phyloP scores from a whole-genome alignment of 1,140 invertebrate genomes.

The Hycleus cichorii region DNA sequence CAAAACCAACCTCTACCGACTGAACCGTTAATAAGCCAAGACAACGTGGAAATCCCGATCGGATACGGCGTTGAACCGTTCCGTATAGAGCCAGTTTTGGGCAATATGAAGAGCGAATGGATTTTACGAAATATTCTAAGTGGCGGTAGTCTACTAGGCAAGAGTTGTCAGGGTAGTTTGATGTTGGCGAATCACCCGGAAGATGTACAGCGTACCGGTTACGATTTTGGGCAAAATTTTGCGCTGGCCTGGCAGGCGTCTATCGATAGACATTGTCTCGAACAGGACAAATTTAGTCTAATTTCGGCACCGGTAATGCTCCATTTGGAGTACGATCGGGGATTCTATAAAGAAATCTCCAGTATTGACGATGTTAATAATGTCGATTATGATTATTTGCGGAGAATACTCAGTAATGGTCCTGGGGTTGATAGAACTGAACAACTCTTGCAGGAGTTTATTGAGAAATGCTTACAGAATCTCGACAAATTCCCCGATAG shows the following conservation, averaged over 20 bases:
- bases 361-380: conserved; percentile 53
- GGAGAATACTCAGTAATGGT: conserved; percentile 45
- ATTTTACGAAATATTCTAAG: conserved; percentile 70
- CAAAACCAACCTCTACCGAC: conserved; percentile 61
- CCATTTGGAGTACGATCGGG: conserved; percentile 65
- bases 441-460: conserved; percentile 66
- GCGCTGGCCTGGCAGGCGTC: conserved; percentile 83
- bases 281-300: conserved; percentile 50
- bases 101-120: conserved; percentile 61
- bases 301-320: conserved; percentile 77
- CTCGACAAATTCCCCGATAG: conserved; percentile 63
- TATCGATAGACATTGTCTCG: conserved; percentile 40
- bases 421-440: conserved; percentile 64
- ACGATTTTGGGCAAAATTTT: conserved; percentile 83
- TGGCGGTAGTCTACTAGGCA: conserved; percentile 73
- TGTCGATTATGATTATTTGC: conserved; percentile 58
- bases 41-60: conserved; percentile 22
- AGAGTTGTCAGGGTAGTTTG: conserved; percentile 77
- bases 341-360: conserved; percentile 62
- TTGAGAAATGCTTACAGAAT: conserved; percentile 62
- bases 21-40: conserved; percentile 40
- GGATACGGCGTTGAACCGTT: conserved; percentile 26
- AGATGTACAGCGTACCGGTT: conserved; percentile 64
- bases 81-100: conserved; percentile 29
- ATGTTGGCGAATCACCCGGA: conserved; percentile 71